Base-by-base conservation (phyloP, 2,113 vertebrate genomes). In the Brienomyrus longianalis region DNA sequence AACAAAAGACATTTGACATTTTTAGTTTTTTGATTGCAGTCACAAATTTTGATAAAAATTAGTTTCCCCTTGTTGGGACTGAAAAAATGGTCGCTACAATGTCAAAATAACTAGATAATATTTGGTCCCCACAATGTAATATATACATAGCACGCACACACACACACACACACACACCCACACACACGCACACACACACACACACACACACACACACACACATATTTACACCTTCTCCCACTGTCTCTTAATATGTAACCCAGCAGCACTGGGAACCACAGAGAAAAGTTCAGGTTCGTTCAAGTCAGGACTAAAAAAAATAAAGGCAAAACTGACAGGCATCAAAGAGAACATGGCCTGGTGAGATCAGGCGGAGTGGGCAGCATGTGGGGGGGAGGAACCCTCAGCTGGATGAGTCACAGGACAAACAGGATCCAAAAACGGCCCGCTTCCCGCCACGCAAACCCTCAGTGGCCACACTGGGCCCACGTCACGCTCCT, bases 381-480 rank as follows among this genome's bases (percentile, higher is more conserved):
- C 39, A 59, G 89, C 11, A 3, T 50, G 89, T 17, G 54, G 59
- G n/a, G 77, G 31, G 15, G 51, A 84, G 89, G 89, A 43, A 62
- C 43, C 80, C 80, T 89, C 52, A 89, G 89, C 80, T 19, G 31
- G 39, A 62, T 89, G 89, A 89, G 45, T 89, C 89, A 89, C n/a
- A 19, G 89, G 77, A 89, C 7, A 54, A 85, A 59, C 50, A 83
- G 52, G 88, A 54, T 56, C 50, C 31, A 39, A 80, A 89, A 59
- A 27, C 52, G 5, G 21, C 2, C 80, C 13, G 52, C 52, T 84
- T 89, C 35, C 48, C 3, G 80, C 35, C 43, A 39, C 13, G 23
- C 50, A 83, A 54, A 21, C 23, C 83, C 59, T 15, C 39, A 13
- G 80, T 1, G 17, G 88, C 85, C 7, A 27, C 51, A 3, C 51